Percentiles rank a stretch among this genome's conserved stretches.
Conservation (phyloP, 2,888 invertebrate genomes). For the Tribolium freemani region DNA sequence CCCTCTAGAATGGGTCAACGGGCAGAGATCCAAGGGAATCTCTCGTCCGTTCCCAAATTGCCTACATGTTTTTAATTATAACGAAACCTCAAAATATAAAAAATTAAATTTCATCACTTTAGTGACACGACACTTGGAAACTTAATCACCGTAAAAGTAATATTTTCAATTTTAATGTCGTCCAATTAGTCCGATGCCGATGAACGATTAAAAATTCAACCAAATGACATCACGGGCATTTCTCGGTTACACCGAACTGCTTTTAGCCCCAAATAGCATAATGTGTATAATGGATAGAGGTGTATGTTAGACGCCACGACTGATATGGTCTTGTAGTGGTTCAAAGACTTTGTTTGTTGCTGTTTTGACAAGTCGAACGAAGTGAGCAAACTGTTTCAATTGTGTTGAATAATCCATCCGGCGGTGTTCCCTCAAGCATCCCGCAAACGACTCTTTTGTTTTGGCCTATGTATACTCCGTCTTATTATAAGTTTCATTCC, state of each 20-base stretch:
- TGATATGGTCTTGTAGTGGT: no score
- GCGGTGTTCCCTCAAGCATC: not conserved
- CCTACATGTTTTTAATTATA: constrained; percentile 43
- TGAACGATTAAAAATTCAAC: not conserved
- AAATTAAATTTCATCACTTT: constrained; percentile 11
- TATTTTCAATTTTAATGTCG: not conserved
- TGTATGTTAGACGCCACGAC: not conserved
- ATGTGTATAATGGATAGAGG: not conserved
- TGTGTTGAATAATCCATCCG: not conserved
- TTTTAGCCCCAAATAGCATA: not conserved
- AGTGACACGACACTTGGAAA: not conserved
- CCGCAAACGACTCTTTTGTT: constrained; percentile 5
- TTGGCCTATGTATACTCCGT: not conserved
- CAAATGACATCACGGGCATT: not conserved
- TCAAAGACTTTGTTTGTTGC: no score
- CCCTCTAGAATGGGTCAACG: constrained; percentile 21
- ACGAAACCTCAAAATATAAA: constrained; percentile 27
- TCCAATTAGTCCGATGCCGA: not conserved
- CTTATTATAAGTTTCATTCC: constrained; percentile 13
- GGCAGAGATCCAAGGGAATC: constrained; percentile 26
- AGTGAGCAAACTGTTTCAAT: not conserved
- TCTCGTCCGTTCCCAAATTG: constrained; percentile 33
- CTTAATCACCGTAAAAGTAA: not conserved
- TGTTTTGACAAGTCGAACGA: not conserved
- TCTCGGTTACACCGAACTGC: not conserved